Percentiles rank a stretch among this genome's conserved stretches.
Conservation (phyloP, 2,888 invertebrate species). For the Acronicta psi region DNA sequence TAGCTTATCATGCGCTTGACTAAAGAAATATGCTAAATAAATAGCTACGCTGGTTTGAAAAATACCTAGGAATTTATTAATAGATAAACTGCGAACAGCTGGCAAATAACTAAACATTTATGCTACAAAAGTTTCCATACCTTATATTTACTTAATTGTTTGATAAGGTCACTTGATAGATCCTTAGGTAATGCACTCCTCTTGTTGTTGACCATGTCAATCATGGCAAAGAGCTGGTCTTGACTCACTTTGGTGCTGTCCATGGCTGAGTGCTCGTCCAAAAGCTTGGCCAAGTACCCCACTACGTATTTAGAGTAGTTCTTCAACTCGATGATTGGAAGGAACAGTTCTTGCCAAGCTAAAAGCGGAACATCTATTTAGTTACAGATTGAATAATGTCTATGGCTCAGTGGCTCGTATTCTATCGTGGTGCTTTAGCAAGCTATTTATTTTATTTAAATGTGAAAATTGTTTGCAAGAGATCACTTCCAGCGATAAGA, state of each 20-base stretch:
- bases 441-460: no score
- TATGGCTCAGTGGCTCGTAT: no score
- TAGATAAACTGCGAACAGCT: no score
- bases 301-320: conserved; percentile 91
- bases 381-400: not conserved
- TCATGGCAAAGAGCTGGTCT: conserved; percentile 90
- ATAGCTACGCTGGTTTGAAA: no score
- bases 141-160: conserved; percentile 88
- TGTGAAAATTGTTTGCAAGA: no score
- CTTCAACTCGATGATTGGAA: conserved; percentile 92
- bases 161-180: conserved; percentile 86
- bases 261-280: conserved; percentile 79
- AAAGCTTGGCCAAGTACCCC: conserved; percentile 89
- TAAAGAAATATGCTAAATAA: no score
- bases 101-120: not conserved
- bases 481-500: no score
- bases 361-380: conserved; percentile 56
- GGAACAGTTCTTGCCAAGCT: conserved; percentile 94
- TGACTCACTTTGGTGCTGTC: conserved; percentile 77
- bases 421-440: no score
- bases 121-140: conserved; percentile 67
- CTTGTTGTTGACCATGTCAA: conserved; percentile 89
- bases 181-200: conserved; percentile 88
- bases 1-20: no score
- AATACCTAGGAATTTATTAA: no score